Evolutionary conservation across 2,888 invertebrate species (phyloP).

Genomic region (Agriotes lineatus): DNA sequence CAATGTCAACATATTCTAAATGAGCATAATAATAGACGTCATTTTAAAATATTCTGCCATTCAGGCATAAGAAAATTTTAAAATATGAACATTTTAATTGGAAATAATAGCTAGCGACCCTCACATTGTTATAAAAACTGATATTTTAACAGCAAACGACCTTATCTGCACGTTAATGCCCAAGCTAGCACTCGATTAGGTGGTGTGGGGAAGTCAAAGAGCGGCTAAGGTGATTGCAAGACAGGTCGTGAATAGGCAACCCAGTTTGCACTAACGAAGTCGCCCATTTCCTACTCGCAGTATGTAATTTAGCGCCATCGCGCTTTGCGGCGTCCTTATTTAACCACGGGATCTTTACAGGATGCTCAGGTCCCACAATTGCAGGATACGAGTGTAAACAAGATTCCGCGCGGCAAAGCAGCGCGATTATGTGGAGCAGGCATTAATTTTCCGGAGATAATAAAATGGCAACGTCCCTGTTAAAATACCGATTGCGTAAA

Average conservation of each 20-base stretch:
- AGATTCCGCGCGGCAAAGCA: not conserved
- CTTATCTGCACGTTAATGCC: too few relatives aligned
- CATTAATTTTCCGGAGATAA: slow-evolving; percentile 30
- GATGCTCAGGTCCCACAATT: not conserved
- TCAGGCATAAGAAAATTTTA: too few relatives aligned
- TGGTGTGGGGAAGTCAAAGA: too few relatives aligned
- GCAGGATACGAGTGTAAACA: slow-evolving; percentile 1
- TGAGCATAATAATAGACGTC: too few relatives aligned
- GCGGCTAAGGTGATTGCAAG: too few relatives aligned
- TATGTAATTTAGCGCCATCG: not conserved
- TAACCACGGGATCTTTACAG: not conserved
- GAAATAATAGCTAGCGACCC: too few relatives aligned
- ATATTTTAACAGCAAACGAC: too few relatives aligned
- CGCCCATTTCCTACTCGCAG: not conserved
- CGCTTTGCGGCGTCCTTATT: not conserved
- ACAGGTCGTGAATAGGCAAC: not conserved
- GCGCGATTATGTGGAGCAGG: slow-evolving; percentile 6
- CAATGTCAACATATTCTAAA: too few relatives aligned
- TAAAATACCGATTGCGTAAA: slow-evolving; percentile 28
- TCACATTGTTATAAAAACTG: too few relatives aligned
- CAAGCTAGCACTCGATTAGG: too few relatives aligned
- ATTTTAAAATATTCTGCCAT: too few relatives aligned
- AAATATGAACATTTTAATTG: too few relatives aligned
- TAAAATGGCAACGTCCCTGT: slow-evolving; percentile 17
- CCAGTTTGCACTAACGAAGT: not conserved